Base-by-base conservation (phyloP, 1,140 invertebrate species). In the Contarinia nasturtii region DNA sequence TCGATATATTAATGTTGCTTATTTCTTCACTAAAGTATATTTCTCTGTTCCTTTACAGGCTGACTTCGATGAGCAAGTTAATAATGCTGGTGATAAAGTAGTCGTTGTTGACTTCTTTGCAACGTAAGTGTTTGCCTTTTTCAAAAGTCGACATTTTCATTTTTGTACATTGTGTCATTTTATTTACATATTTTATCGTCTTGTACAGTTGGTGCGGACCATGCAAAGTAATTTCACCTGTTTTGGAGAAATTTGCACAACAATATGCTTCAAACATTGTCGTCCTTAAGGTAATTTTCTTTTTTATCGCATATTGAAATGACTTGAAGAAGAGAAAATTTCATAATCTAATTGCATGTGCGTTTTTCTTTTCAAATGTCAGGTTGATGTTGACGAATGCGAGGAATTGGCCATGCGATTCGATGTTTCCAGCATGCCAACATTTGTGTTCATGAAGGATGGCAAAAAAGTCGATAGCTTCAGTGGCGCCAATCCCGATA, bases 181-280 rank as follows among this genome's bases (percentile, higher is more conserved):
- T 79, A 83, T 51, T 83, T 86, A 55, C 76, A 69, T 53, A 82
- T 81, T 2, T 75, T n/a, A n/a, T n/a, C n/a, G n/a, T n/a, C n/a
- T n/a, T n/a, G n/a, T n/a, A n/a, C n/a, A n/a, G 75, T 45, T 89
- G 85, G 86, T 88, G 85, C 67, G 91, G 90, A 1, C 93, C 93
- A 11, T 98, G 93, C 71, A 89, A 86, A 65, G 74, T 80, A 66
- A 95, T 97, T 65, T 76, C 79, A 7, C 93, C 93, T 7, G 80
- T 77, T 55, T 60, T 86, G 40, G 76, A 79, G 50, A 78, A 79
- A 57, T 60, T 82, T 19, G 65, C 76, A 17, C 61, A 56, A 2
- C 68, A 74, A 52, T 69, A 69, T 58, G 54, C 64, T 14, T 67
- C 69, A 43, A 65, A 61, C 38, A 52, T 78, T 44, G 65, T 73